These are phyloP conservation scores for Ectemnius lituratus DNA, from an alignment of 2,888 invertebrate genomes.

Conservation along the genomic window DNA sequence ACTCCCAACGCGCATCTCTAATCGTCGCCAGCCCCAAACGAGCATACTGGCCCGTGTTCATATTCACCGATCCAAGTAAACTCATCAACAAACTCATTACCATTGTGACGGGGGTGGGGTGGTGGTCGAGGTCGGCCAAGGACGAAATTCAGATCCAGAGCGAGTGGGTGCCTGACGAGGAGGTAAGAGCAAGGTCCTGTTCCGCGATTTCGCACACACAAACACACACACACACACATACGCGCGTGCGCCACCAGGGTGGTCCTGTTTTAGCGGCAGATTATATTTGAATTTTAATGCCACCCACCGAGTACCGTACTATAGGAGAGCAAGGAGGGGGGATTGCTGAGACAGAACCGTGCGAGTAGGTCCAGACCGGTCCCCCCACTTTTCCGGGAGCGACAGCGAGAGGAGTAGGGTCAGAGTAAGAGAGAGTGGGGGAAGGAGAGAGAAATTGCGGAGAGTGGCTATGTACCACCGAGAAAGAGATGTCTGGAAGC, in stretches of 20 bases:
- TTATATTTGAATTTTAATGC: slow-evolving; percentile 72
- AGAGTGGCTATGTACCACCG: not conserved
- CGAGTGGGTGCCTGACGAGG: too few relatives aligned
- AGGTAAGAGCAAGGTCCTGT: slow-evolving; percentile 8
- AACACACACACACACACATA: too few relatives aligned
- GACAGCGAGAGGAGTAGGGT: not conserved
- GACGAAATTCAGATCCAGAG: not conserved
- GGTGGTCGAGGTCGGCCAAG: not conserved
- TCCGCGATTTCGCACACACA: slow-evolving; percentile 13
- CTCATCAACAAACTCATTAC: too few relatives aligned
- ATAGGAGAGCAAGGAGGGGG: too few relatives aligned
- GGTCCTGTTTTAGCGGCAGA: slow-evolving; percentile 52
- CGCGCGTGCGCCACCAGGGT: slow-evolving; percentile 2
- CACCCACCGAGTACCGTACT: slow-evolving; percentile 12
- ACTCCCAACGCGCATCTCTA: too few relatives aligned
- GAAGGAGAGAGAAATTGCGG: not conserved
- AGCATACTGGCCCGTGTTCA: too few relatives aligned
- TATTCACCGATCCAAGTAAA: too few relatives aligned
- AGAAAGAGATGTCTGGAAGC: too few relatives aligned
- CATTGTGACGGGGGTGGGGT: too few relatives aligned
- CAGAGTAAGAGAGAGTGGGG: not conserved
- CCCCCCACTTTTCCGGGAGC: not conserved
- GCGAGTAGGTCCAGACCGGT: not conserved
- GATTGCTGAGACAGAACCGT: not conserved
- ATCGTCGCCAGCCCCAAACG: too few relatives aligned